A percentile compares a stretch with the other conserved stretches of the same genome.
These are phyloP conservation scores for Hololepta plana DNA, from an alignment of 2,888 invertebrate species.

Conservation along the genomic window DNA sequence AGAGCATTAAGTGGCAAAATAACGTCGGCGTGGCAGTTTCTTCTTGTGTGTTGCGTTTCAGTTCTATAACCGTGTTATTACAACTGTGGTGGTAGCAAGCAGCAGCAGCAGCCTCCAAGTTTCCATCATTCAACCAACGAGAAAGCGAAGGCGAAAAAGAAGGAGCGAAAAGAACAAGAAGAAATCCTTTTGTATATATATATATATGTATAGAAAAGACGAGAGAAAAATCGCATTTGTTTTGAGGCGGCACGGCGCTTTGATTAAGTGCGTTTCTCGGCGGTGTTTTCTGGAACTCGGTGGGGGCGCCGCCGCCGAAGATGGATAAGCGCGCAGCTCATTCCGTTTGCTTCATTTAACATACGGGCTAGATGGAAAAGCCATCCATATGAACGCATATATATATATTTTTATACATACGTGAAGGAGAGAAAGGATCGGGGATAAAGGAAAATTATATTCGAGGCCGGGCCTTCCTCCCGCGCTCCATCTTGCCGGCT, in stretches of 20 bases:
- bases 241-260: constrained; percentile 23
- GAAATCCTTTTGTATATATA: constrained; percentile 18
- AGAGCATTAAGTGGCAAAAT: constrained; percentile 14
- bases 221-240: constrained; percentile 25
- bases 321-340: constrained; percentile 19
- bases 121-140: too few relatives aligned
- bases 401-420: too few relatives aligned
- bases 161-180: constrained; percentile 7
- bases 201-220: constrained; percentile 10
- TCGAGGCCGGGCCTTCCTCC: too few relatives aligned
- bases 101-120: too few relatives aligned
- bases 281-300: constrained; percentile 21
- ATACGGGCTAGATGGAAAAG: constrained; percentile 1
- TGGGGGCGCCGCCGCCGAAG: constrained; percentile 17
- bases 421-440: too few relatives aligned
- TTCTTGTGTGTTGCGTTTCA: too few relatives aligned
- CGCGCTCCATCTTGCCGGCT: too few relatives aligned
- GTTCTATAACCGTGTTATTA: too few relatives aligned
- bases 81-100: too few relatives aligned
- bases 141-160: neutral
- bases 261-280: constrained; percentile 24
- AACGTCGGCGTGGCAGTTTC: too few relatives aligned
- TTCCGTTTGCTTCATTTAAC: constrained; percentile 11
- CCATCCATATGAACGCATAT: too few relatives aligned
- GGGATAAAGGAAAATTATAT: too few relatives aligned